phyloP scores from a whole-genome alignment of 2,113 vertebrate species.

The Petrocephalus microphthalmus region DNA sequence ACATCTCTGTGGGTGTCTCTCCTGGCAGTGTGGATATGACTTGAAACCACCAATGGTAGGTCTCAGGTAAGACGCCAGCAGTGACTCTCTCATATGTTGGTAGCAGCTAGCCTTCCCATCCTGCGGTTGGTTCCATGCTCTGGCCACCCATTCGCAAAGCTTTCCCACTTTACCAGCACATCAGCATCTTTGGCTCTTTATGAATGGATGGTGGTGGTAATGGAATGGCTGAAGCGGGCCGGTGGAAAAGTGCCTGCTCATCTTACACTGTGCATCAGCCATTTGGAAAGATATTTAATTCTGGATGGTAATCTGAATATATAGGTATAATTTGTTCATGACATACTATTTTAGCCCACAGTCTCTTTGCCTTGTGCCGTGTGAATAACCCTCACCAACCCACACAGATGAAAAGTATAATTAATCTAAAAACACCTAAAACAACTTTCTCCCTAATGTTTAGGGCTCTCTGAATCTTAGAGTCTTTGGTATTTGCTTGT shows the following conservation, averaged over 20 bases:
- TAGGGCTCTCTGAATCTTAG: neutral
- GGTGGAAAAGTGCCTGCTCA: neutral
- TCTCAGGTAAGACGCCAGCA: neutral
- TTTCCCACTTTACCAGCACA: neutral
- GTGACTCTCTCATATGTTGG: neutral
- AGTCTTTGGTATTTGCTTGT: conserved; percentile 43
- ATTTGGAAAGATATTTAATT: neutral
- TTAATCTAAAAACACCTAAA: neutral
- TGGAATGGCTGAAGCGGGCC: neutral
- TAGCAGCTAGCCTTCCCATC: neutral
- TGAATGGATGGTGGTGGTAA: neutral
- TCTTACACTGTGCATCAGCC: neutral
- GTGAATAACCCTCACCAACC: neutral
- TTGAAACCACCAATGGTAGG: neutral
- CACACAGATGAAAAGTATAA: neutral
- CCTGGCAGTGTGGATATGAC: neutral
- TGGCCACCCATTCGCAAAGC: neutral
- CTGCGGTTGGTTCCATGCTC: neutral
- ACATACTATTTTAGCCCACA: neutral
- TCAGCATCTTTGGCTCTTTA: neutral
- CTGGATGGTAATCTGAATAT: neutral
- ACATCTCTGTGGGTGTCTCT: neutral
- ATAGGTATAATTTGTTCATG: neutral
- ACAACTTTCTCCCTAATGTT: neutral
- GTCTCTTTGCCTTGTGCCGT: neutral